Base-by-base conservation (phyloP, 2,888 invertebrate genomes). In the Dicranocentrus wangi region DNA sequence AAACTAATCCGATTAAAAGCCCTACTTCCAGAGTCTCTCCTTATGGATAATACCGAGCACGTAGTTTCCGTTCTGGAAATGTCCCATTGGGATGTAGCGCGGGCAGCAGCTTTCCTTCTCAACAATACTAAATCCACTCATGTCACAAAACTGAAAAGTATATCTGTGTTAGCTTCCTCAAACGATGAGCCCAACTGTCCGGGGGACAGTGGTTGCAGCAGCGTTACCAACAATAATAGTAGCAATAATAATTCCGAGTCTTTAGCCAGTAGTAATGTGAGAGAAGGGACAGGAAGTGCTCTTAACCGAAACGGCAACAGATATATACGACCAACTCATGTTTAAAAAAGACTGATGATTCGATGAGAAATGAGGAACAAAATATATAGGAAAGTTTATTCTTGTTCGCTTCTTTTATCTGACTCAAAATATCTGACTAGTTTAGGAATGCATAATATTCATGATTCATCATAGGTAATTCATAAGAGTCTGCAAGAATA, bases 21-120 rank as follows among this genome's bases (percentile, higher is more conserved):
- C 23, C 80, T 87, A 0, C 80, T 87, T 58, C 87, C 87, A 3
- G 87, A 86, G 8, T 81, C 81, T n/a, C 65, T 86, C 13, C 58
- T 87, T 28, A 75, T 80, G 19, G 81, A 84, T 39, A 85, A 85
- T 55, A 80, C 84, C 5, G 81, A 81, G 15, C 70, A 81, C 15
- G 80, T 85, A 0, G 73, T 85, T 2, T 85, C 85, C 7, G 85
- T 83, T 15, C 90, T 94, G 17, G 90, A 91, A 70, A 90, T 90
- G 63, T 90, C 92, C 25, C 90, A 90, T 79, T 94, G 94, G 89
- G 93, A 94, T 87, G 91, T 93, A 10, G 90, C 91, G 7, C 91
- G 92, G 85, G 94, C 94, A 0, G 92, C 93, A 1, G 91, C 92
- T 76, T 90, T 91, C 87, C 90, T 93, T 83, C 88, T 91, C 10